Evolutionary conservation across 2,113 vertebrate genomes (phyloP), one percentile per base, ranked within the genome.

Genomic region (Ailurus styani): DNA sequence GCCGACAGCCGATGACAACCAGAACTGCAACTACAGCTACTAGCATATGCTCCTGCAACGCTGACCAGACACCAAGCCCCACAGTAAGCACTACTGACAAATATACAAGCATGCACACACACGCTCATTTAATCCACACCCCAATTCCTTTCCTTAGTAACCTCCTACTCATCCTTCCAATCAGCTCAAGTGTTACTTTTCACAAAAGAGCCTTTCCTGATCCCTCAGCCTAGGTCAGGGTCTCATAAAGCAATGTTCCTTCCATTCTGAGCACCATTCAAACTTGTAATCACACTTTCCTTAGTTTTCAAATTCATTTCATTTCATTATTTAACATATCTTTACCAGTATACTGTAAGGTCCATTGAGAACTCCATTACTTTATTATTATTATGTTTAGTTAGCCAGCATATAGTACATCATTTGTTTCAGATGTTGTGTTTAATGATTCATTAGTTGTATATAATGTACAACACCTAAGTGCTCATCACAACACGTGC

Each of bases 221-320:
- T 5, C 7, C 77, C 45, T 27, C 60, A 4, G 21, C 60, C 77
- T 42, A 72, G 6, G 9, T 23, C 25, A 47, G 40, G 11, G 13
- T 79, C 54, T 96, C 83, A 72, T 6, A 79, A 40, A 27, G 13
- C 6, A 93, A 4, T 42, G 52, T 72, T 79, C 40, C n/a, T 72
- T 62, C 90, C 70, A 86, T 54, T 93, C 34, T 85, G 25, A 97
- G 90, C 17, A 91, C 23, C 50, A 68, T 10, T 31, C 20, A 90
- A 78, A 57, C 10, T 62, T 57, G 10, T 25, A 55, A 52, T 62
- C 47, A 79, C 1, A 55, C 21, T 72, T 87, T 87, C 12, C 55
- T 78, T 27, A 90, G 55, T 78, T 37, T 77, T 47, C 25, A 47
- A 31, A 31, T 29, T 47, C 42, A 45, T 75, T 72, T 73, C 70